Base-by-base conservation (phyloP, 2,888 invertebrate species). In the Druceiella hillmani region DNA sequence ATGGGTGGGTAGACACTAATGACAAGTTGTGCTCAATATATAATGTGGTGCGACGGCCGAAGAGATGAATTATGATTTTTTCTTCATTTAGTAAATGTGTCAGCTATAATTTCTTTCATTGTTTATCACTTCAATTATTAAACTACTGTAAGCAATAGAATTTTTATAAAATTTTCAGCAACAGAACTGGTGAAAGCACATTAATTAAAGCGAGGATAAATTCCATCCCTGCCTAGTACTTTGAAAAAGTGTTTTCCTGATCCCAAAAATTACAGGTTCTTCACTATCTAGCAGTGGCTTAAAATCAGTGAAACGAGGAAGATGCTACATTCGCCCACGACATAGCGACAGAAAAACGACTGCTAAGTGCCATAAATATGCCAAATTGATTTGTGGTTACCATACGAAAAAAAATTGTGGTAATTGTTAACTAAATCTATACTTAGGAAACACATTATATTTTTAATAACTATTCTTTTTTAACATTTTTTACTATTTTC, bases 221-320 rank as follows among this genome's bases (percentile, higher is more conserved):
- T 31, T 31, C 31, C 31, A 15, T 14, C 31, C 31, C 31, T 31
- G 31, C 31, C 16, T 31, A 16, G 31, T 17, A 20, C 31, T 31
- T 31, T 31, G 31, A 31, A 31, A 31, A 31, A 31, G 15, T 10
- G 31, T 14, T 16, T 31, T 4, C 17, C 31, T 14, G 31, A 31
- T 17, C 31, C 4, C n/a, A 20, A 31, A n/a, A 31, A 20, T 31
- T 31, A 12, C 16, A 15, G 15, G 14, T 31, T 11, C 31, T 31
- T 31, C 31, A 31, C 11, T 20, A 6, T 17, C 31, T 16, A 31
- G 15, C 15, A 31, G 11, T 31, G 17, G n/a, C 11, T 14, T 31
- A 15, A 17, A 31, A 12, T 16, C 16, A 31, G 17, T 12, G 17
- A 31, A 31, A 31, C n/a, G 14, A 31, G 15, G n/a, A 14, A 31